Conservation (phyloP, 2,888 invertebrate genomes). For the Agrotis clavis region DNA sequence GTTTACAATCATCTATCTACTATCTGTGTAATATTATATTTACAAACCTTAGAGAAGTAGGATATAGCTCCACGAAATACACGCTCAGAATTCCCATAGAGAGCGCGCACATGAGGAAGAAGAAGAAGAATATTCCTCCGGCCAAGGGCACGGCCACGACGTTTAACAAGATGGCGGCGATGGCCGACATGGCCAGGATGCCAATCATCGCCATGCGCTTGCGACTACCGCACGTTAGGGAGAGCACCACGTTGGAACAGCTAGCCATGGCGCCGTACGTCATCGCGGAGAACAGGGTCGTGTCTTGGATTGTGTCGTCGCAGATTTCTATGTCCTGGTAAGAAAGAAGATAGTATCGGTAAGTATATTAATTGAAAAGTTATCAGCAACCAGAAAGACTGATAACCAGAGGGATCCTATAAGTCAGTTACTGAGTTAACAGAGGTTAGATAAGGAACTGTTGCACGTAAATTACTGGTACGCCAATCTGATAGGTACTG, state of each 20-base stretch:
- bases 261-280: conserved; percentile 86
- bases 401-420: not conserved
- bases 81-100: conserved; percentile 88
- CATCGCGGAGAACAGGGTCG: conserved; percentile 87
- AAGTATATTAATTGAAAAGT: not conserved
- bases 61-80: conserved; percentile 88
- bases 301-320: conserved; percentile 85
- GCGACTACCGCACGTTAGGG: conserved; percentile 83
- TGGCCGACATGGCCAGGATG: conserved; percentile 78
- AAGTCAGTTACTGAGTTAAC: not conserved
- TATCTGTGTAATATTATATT: not conserved
- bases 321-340: conserved; percentile 79
- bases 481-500: no score
- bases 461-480: not conserved
- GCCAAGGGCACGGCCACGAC: conserved; percentile 81
- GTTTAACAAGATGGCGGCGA: conserved; percentile 81
- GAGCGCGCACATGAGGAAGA: conserved; percentile 85
- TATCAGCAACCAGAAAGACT: not conserved
- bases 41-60: conserved; percentile 81
- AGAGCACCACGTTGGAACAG: conserved; percentile 82
- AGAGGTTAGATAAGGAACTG: not conserved
- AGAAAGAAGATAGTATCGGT: not conserved
- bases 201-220: conserved; percentile 85
- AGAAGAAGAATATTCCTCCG: conserved; percentile 87
- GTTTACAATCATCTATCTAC: not conserved